Percentiles rank a stretch among this genome's conserved stretches.
These are phyloP conservation scores for Podilymbus podiceps DNA, from an alignment of 2,113 vertebrate species.

Conservation along the genomic window DNA sequence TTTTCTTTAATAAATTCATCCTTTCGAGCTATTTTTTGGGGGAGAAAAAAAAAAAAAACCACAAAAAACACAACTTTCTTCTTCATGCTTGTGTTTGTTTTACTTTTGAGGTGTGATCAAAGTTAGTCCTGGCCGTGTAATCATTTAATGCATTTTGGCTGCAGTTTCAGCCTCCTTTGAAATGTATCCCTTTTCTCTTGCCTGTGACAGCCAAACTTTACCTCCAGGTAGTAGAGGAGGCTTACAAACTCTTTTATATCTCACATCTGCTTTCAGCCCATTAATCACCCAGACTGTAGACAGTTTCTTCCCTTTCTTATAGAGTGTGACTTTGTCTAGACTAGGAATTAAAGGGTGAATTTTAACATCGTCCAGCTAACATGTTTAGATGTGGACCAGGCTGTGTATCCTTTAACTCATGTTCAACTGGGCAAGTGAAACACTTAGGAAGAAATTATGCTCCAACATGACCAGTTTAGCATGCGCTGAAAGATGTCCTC, in stretches of 20 bases:
- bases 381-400: background rate
- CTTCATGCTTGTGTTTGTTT: constrained; percentile 54
- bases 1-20: constrained; percentile 55
- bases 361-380: constrained; percentile 4
- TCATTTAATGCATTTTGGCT: constrained; percentile 66
- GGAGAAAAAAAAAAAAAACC: no score
- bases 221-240: constrained; percentile 50
- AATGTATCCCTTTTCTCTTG: constrained; percentile 55
- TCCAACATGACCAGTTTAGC: background rate
- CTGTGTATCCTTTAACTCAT: background rate
- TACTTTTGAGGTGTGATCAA: constrained; percentile 68
- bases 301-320: constrained; percentile 9
- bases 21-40: constrained; percentile 24
- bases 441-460: background rate
- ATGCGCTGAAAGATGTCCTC: background rate
- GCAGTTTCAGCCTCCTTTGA: constrained; percentile 56
- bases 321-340: constrained; percentile 48
- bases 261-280: constrained; percentile 58
- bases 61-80: background rate
- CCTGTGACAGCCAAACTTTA: constrained; percentile 56
- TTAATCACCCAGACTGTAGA: constrained; percentile 31
- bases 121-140: constrained; percentile 47
- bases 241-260: constrained; percentile 50
- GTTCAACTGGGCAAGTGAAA: background rate
- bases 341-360: constrained; percentile 45